Percentiles rank a stretch among this genome's conserved stretches.
These are phyloP conservation scores for Ganaspis brasiliensis DNA, from an alignment of 2,888 invertebrate genomes.

Conservation along the genomic window DNA sequence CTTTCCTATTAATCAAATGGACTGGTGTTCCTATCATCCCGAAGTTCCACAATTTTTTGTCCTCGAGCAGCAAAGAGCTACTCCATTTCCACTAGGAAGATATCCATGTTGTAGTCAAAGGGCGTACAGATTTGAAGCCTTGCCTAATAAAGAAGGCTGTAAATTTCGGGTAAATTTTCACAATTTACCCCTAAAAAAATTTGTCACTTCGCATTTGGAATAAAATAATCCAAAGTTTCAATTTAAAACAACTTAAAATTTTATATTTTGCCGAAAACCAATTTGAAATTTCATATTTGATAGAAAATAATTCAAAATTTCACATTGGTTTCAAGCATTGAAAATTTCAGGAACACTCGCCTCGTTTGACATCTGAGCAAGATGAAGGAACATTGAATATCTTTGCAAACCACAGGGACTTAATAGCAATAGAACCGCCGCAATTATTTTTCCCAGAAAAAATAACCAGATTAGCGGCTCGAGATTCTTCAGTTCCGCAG, in stretches of 20 bases:
- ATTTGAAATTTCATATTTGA: too few relatives aligned
- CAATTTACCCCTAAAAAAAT: too few relatives aligned
- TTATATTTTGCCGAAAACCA: too few relatives aligned
- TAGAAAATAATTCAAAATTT: neutral
- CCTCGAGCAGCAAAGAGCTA: conserved; percentile 85
- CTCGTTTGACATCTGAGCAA: conserved; percentile 84
- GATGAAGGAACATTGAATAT: conserved; percentile 86
- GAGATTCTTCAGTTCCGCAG: conserved; percentile 80
- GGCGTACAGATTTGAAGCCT: conserved; percentile 90
- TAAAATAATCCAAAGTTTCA: too few relatives aligned
- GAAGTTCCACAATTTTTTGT: conserved; percentile 89
- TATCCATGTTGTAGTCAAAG: conserved; percentile 95
- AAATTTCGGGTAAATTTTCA: conserved; percentile 71
- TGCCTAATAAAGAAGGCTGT: conserved; percentile 84
- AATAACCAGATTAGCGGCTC: conserved; percentile 85
- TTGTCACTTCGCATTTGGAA: too few relatives aligned
- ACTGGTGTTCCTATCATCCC: conserved; percentile 92
- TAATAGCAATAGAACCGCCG: conserved; percentile 85
- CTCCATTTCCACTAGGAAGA: conserved; percentile 87
- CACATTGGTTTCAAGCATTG: neutral
- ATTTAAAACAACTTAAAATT: too few relatives aligned
- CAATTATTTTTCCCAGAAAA: conserved; percentile 87
- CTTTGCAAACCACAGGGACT: conserved; percentile 83
- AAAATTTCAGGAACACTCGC: conserved; percentile 85
- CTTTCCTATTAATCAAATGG: conserved; percentile 89